Percentiles rank a stretch among this genome's conserved stretches.
phyloP scores from a whole-genome alignment of 2,797 vertebrate species.

The Salmo trutta region DNA sequence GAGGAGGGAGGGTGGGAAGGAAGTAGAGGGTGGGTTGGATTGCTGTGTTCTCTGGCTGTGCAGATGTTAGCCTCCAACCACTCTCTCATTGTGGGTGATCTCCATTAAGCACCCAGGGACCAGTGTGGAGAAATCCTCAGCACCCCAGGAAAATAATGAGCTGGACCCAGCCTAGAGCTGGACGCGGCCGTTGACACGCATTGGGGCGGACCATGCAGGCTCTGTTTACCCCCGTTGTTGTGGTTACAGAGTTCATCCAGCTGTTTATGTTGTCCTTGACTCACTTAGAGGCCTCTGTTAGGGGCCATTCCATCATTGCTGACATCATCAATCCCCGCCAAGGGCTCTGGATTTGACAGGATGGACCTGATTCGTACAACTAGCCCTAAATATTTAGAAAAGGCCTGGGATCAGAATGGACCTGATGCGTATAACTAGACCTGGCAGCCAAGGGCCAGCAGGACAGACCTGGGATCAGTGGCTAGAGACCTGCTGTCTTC shows the following conservation, averaged over 20 bases:
- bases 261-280: conserved; percentile 9
- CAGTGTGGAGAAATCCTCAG: neutral
- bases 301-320: neutral
- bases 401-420: neutral
- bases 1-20: no score
- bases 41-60: neutral
- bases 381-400: neutral
- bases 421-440: neutral
- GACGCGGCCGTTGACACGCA: conserved; percentile 1
- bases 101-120: neutral
- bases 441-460: neutral
- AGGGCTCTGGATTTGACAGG: neutral
- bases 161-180: neutral
- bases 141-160: conserved; percentile 11
- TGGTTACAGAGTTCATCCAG: conserved; percentile 20
- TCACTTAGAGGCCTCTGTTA: conserved; percentile 9
- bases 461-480: neutral
- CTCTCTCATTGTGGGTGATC: neutral
- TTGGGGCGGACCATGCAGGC: neutral
- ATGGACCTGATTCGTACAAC: neutral
- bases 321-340: conserved; percentile 8
- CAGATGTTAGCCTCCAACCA: neutral
- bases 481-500: neutral
- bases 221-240: conserved; percentile 20
- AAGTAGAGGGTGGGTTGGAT: neutral